Evolutionary conservation across 1,140 invertebrate species (phyloP), one percentile per base, ranked within the genome.

Genomic region (Drosophila arizonae): DNA sequence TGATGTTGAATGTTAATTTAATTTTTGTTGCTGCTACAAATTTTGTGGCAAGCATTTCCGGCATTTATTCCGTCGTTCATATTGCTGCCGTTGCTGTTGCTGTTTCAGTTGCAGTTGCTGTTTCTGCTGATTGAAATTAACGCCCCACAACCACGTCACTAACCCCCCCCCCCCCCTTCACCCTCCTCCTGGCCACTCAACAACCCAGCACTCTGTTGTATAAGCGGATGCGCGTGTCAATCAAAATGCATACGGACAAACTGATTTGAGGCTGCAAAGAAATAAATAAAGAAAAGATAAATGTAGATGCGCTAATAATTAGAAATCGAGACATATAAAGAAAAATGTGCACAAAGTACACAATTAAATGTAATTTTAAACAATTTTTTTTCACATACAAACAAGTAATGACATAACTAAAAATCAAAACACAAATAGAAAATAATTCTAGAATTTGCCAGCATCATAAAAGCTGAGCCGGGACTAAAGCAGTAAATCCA

Each of bases 1-100:
- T 86, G 81, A 87, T 86, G 82, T 85, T 85, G 81, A 6, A 86
- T 77, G 84, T 88, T 88, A 88, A 87, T 87, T 87, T 87, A 79
- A 79, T 87, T 81, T 87, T 82, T 88, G 73, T 88, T 87, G 82
- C 73, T 87, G 73, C 51, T 79, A 64, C 79, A 73, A 74, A 69
- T 87, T 82, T 72, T 88, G 85, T 66, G 82, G 84, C 70, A 70
- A 87, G 63, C 67, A 69, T 45, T 46, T 56, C n/a, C 15, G 24
- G 60, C 64, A 51, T 51, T 72, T 36, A 61, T 63, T 21, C 5
- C 21, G 58, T 24, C 13, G 43, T 48, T 64, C 45, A 46, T 17
- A 46, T 55, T 73, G 72, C 46, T 24, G 64, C 28, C 52, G 26
- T n/a, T 33, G 66, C 46, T n/a, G 60, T 33, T 57, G 66, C 46